These are phyloP conservation scores for Lasioglossum malachurum DNA, from an alignment of 2,888 invertebrate genomes.

Conservation along the genomic window DNA sequence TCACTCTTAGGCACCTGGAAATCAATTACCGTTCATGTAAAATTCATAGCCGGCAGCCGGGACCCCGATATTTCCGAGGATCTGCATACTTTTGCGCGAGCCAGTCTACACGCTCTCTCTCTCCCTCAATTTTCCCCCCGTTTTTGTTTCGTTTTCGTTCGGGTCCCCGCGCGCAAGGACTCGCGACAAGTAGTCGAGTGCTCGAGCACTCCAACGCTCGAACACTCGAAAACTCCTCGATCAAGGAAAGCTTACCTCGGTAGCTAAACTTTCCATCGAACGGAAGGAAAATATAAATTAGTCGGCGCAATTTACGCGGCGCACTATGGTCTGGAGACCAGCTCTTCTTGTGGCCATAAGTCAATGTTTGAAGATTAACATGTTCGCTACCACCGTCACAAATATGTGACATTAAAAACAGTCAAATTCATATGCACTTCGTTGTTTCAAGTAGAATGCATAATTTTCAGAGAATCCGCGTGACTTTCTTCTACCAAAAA, in stretches of 20 bases:
- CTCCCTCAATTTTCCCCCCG: not conserved
- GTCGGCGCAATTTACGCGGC: not conserved
- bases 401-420: no score
- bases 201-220: not conserved
- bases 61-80: not conserved
- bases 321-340: no score
- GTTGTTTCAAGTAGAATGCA: no score
- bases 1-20: slow-evolving; percentile 97
- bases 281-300: not conserved
- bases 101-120: not conserved
- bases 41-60: slow-evolving; percentile 4
- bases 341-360: no score
- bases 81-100: not conserved
- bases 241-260: not conserved
- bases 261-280: not conserved
- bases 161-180: no score
- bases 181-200: not conserved
- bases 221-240: not conserved
- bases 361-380: no score
- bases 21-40: slow-evolving; percentile 63
- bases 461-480: no score
- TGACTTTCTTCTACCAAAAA: no score
- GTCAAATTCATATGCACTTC: no score
- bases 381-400: no score
- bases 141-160: no score